Base-by-base conservation (phyloP, 2,113 vertebrate species). In the Cinclus mexicanus region DNA sequence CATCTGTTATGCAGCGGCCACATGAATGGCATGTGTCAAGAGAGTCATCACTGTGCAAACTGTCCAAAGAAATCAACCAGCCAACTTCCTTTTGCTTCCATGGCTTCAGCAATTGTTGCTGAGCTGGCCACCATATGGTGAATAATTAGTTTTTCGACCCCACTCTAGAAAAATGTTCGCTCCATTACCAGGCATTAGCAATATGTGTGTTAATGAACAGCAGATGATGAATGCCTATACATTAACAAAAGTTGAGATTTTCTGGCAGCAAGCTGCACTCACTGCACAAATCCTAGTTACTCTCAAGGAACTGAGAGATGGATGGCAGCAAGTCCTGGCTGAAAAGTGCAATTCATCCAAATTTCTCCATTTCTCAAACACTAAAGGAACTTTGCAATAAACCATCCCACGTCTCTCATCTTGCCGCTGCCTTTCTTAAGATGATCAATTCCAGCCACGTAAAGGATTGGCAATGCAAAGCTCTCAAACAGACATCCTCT, bases 101-200 rank as follows among this genome's bases (percentile, higher is more conserved):
- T 67, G 71, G 97, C 97, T 97, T 96, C 95, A 93, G 97, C 90
- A 98, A 99, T 98, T 99, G 98, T 98, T 98, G 97, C 97, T 97
- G 97, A 98, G 98, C 97, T 67, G 91, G 97, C 97, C 98, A 98
- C 98, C 99, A 99, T 99, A 99, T 99, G 99, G 99, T 97, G 98
- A 99, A 99, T 99, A 99, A 99, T 99, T 99, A 99, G 98, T 98
- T 98, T 98, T 98, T 98, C 97, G 98, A 98, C 98, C 98, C 97
- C 97, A 95, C 97, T 98, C 98, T 96, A 98, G 97, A 98, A 98
- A 98, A 98, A 98, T 98, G 97, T 96, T 94, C 53, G 8, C 94
- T 93, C 93, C 97, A 98, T 97, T 98, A 97, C 97, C 96, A 97
- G 96, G 97, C 96, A 92, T 98, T 97, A 98, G 97, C 98, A 98